Evolutionary conservation across 1,140 invertebrate species (phyloP).

Genomic region (Agraylea sexmaculata): DNA sequence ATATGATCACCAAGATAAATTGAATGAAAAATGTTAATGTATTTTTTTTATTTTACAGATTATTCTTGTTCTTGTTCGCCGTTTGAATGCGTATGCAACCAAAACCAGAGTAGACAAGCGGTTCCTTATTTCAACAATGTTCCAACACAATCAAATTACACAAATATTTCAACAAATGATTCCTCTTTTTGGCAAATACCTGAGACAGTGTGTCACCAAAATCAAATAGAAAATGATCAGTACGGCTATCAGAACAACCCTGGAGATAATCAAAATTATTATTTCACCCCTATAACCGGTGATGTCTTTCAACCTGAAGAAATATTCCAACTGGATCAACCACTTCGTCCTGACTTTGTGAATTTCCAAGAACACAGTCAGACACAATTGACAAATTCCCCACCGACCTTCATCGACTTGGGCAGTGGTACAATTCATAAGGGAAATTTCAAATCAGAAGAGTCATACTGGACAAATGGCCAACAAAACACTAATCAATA

Average conservation of each 20-base stretch:
- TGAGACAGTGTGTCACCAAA: too few relatives aligned
- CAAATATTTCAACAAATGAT: too few relatives aligned
- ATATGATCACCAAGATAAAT: too few relatives aligned
- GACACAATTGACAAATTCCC: constrained; percentile 44
- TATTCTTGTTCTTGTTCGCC: constrained; percentile 53
- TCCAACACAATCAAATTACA: too few relatives aligned
- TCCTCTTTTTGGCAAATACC: too few relatives aligned
- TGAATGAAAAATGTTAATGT: not conserved
- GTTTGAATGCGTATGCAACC: constrained; percentile 48
- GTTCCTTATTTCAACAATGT: too few relatives aligned
- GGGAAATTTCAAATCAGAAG: constrained; percentile 40
- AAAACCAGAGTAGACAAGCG: too few relatives aligned
- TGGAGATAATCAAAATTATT: constrained; percentile 25
- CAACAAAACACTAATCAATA: constrained; percentile 28
- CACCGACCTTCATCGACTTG: constrained; percentile 56
- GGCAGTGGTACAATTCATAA: constrained; percentile 52
- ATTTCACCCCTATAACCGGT: constrained; percentile 43
- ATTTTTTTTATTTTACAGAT: constrained; percentile 29
- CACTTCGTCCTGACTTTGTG: constrained; percentile 48
- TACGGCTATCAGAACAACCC: constrained; percentile 9
- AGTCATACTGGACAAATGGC: constrained; percentile 36
- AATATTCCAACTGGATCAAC: constrained; percentile 65
- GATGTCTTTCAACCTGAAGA: constrained; percentile 68
- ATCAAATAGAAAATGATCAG: too few relatives aligned
- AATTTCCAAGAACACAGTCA: constrained; percentile 30